These are phyloP conservation scores for Heliconius congener DNA, from an alignment of 1,140 invertebrate genomes.

Conservation along the genomic window DNA sequence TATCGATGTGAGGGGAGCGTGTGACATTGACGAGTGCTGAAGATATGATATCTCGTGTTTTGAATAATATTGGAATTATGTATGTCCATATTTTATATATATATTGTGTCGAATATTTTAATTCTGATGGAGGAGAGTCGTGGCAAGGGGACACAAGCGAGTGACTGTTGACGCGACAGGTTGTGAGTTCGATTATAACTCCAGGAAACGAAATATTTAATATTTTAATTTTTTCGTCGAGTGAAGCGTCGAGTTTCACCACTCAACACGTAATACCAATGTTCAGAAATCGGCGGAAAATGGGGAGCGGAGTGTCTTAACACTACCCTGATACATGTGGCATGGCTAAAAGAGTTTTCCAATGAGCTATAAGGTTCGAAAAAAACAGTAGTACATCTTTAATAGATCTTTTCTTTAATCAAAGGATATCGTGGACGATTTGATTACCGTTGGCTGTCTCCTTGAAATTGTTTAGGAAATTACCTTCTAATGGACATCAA, in stretches of 20 bases:
- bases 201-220: too few relatives aligned
- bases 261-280: too few relatives aligned
- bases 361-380: not conserved
- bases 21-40: conserved; percentile 3
- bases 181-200: too few relatives aligned
- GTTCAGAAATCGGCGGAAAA: too few relatives aligned
- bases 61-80: not conserved
- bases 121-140: too few relatives aligned
- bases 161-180: too few relatives aligned
- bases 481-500: conserved; percentile 64
- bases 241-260: too few relatives aligned
- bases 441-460: conserved; percentile 50
- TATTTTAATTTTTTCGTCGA: too few relatives aligned
- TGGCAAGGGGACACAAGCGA: too few relatives aligned
- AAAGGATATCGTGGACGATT: conserved; percentile 36
- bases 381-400: not conserved
- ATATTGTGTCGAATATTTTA: not conserved
- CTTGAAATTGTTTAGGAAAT: conserved; percentile 60
- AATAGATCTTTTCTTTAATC: not conserved
- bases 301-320: too few relatives aligned
- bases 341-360: too few relatives aligned
- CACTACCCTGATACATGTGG: too few relatives aligned
- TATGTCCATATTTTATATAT: not conserved
- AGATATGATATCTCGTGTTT: not conserved
- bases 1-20: conserved; percentile 20